Percentiles rank a stretch among this genome's conserved stretches.
Evolutionary conservation across 2,888 invertebrate genomes (phyloP).

Genomic region (Parapristionchus giblindavisi): DNA sequence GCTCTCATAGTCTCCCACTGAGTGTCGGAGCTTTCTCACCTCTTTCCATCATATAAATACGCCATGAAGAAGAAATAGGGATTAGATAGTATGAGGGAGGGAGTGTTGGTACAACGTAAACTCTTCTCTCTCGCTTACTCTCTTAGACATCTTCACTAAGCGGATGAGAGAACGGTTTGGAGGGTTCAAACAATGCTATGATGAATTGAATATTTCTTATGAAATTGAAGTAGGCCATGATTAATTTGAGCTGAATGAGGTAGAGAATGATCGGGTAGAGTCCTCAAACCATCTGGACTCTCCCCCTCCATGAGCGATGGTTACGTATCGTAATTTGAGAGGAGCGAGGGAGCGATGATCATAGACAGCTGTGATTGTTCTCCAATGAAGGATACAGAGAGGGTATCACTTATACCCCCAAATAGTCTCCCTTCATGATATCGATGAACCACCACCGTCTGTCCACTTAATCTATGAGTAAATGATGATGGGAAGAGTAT

Average conservation of each 20-base stretch:
- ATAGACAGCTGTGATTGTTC: background rate
- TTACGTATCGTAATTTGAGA: conserved; percentile 40
- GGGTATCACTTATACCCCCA: conserved; percentile 32
- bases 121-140: too few species aligned
- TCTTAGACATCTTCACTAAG: too few species aligned
- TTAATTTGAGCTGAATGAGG: too few species aligned
- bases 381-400: background rate
- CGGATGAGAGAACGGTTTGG: too few species aligned
- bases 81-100: too few species aligned
- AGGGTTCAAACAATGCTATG: too few species aligned
- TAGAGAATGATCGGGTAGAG: conserved; percentile 28
- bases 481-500: conserved; percentile 11
- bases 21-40: conserved; percentile 22
- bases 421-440: conserved; percentile 1
- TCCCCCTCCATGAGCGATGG: conserved; percentile 14
- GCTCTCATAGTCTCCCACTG: conserved; percentile 15
- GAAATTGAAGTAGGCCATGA: too few species aligned
- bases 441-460: conserved; percentile 20
- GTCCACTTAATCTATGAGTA: conserved; percentile 21
- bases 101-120: too few species aligned
- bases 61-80: too few species aligned
- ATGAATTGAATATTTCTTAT: too few species aligned
- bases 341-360: conserved; percentile 20
- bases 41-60: conserved; percentile 22
- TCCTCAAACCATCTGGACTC: conserved; percentile 36